Evolutionary conservation across 2,113 vertebrate species (phyloP).

Genomic region (Tupaia tana): DNA sequence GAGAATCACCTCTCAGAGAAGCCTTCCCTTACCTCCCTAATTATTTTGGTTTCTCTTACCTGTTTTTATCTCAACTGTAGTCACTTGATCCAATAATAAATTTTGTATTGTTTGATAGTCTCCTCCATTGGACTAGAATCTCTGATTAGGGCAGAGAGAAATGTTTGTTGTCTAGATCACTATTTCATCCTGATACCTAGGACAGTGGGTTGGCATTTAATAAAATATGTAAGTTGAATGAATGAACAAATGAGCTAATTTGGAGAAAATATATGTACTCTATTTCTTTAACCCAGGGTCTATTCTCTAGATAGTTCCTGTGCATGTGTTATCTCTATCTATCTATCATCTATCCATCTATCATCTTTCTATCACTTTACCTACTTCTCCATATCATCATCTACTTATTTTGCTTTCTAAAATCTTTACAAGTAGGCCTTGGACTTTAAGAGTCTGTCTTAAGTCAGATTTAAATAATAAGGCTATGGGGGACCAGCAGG

Average conservation of each 20-base stretch:
- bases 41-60: not conserved
- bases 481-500: not conserved
- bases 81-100: not conserved
- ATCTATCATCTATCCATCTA: not conserved
- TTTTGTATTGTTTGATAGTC: not conserved
- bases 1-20: not conserved
- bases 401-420: constrained; percentile 15
- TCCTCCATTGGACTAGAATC: not conserved
- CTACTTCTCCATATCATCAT: not conserved
- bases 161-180: not conserved
- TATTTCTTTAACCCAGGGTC: not conserved
- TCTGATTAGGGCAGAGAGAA: not conserved
- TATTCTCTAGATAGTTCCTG: not conserved
- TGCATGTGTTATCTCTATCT: not conserved
- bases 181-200: not conserved
- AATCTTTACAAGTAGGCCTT: not conserved
- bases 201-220: not conserved
- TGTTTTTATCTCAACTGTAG: not conserved
- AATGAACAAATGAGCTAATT: not conserved
- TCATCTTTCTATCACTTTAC: not conserved
- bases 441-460: constrained; percentile 10
- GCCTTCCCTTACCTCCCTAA: not conserved
- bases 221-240: not conserved
- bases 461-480: constrained; percentile 16
- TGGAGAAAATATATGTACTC: constrained; percentile 31